These are phyloP conservation scores for Pachyrhynchus sulphureomaculatus DNA, from an alignment of 1,140 invertebrate genomes.

Conservation along the genomic window DNA sequence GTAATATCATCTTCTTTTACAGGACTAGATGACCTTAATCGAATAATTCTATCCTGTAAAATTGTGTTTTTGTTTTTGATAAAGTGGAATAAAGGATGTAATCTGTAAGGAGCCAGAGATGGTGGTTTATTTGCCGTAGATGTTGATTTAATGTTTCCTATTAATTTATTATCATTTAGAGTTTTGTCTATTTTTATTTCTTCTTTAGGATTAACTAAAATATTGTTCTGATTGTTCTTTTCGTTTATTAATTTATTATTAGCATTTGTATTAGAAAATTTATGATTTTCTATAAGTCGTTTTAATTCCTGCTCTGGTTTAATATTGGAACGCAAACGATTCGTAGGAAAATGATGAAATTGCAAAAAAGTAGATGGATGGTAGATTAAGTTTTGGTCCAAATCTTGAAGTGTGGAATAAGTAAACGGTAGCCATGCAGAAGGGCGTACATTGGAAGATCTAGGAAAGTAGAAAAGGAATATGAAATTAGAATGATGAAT, in stretches of 20 bases:
- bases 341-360: conserved; percentile 15
- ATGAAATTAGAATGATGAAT: background rate
- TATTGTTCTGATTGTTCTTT: background rate
- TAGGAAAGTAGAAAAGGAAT: conserved; percentile 13
- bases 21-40: conserved; percentile 40
- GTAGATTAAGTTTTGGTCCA: background rate
- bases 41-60: conserved; percentile 32
- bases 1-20: conserved; percentile 43
- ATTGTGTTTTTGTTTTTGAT: conserved; percentile 42
- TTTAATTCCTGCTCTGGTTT: conserved; percentile 8
- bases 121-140: conserved; percentile 6
- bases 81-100: conserved; percentile 40
- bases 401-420: background rate
- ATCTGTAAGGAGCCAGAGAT: conserved; percentile 38
- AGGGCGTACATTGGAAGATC: conserved; percentile 4
- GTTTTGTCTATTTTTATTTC: background rate
- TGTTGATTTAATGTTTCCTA: background rate
- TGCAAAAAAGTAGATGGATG: background rate
- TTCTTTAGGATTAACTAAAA: background rate
- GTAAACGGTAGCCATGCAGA: conserved; percentile 17
- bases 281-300: too few species aligned
- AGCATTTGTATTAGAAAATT: too few species aligned
- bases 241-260: background rate
- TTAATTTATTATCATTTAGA: background rate
- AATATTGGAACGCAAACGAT: background rate